phyloP scores from a whole-genome alignment of 2,888 invertebrate species.

The Coecobrya sp. region DNA sequence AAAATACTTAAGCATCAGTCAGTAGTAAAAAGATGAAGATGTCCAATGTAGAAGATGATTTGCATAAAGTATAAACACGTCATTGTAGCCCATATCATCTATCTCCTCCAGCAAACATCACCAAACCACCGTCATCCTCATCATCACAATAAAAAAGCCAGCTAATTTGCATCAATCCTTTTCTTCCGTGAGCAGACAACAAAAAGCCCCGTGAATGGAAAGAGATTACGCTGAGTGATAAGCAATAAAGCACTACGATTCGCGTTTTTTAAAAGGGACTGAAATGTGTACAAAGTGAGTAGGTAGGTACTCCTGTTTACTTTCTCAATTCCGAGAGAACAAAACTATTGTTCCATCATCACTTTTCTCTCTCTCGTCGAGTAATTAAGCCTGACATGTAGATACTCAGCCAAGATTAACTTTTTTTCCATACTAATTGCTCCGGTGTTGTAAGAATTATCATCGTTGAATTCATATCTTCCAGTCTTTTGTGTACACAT shows the following conservation, averaged over 20 bases:
- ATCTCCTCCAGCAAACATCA: no score
- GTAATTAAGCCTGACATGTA: slow-evolving; percentile 24
- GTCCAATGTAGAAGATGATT: neutral
- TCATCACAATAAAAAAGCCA: neutral
- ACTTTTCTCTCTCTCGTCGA: no score
- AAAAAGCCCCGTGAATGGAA: neutral
- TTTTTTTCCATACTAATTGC: neutral
- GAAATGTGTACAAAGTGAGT: no score
- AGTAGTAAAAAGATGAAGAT: no score
- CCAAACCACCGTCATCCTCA: neutral
- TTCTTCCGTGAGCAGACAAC: no score
- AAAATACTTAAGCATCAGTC: no score
- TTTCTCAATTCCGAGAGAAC: neutral
- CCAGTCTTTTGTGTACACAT: neutral
- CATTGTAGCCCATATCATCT: no score
- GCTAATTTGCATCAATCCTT: slow-evolving; percentile 2
- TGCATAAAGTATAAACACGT: neutral
- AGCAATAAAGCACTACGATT: neutral
- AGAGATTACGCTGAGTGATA: slow-evolving; percentile 21
- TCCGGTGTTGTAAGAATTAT: neutral
- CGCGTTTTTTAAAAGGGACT: no score
- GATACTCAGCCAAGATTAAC: neutral
- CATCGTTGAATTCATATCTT: neutral
- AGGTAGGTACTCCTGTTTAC: neutral
- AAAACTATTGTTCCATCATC: neutral